These are phyloP conservation scores for Amphiprion percula DNA, from an alignment of 2,113 vertebrate genomes.

Conservation along the genomic window DNA sequence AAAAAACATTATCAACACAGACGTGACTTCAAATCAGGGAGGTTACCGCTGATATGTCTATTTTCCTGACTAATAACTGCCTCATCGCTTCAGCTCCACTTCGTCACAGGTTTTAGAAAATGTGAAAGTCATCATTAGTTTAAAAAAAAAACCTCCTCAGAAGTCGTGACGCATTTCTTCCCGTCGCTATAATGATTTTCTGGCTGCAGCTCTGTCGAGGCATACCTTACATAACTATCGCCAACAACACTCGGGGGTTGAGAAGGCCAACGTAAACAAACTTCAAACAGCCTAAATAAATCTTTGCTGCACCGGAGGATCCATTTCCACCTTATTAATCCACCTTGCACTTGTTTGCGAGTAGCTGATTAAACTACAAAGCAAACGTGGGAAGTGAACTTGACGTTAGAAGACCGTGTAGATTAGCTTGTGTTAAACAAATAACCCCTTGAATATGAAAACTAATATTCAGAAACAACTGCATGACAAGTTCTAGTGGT, in stretches of 20 bases:
- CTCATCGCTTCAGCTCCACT: too few species aligned
- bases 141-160: neutral
- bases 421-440: neutral
- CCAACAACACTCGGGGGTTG: neutral
- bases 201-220: neutral
- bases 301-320: neutral
- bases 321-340: neutral
- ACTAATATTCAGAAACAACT: too few species aligned
- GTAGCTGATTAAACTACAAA: neutral
- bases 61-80: too few species aligned
- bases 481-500: too few species aligned
- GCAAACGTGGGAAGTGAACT: neutral
- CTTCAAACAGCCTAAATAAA: constrained; percentile 21
- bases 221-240: constrained; percentile 19
- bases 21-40: too few species aligned
- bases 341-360: too few species aligned
- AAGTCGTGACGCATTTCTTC: too few species aligned
- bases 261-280: constrained; percentile 27
- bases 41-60: too few species aligned
- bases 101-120: too few species aligned
- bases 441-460: too few species aligned
- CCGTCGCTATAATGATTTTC: constrained; percentile 24
- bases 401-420: neutral
- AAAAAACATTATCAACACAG: too few species aligned
- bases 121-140: neutral